Percentiles rank a stretch among this genome's conserved stretches.
Evolutionary conservation across 2,797 vertebrate species (phyloP).

Genomic region (Somateria mollissima): DNA sequence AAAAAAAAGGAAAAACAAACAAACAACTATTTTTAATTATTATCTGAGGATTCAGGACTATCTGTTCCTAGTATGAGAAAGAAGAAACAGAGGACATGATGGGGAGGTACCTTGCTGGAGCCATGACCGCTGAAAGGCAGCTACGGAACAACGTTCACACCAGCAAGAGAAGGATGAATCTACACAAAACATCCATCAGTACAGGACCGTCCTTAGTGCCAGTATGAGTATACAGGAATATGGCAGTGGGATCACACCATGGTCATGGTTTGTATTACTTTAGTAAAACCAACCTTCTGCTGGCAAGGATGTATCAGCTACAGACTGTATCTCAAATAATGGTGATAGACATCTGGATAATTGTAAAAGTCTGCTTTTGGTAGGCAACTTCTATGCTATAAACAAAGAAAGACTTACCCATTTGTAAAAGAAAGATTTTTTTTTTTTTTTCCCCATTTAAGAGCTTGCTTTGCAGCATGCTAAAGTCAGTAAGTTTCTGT

Average conservation of each 20-base stretch:
- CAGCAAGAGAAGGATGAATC: not conserved
- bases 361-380: not conserved
- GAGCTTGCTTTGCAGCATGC: not conserved
- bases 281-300: constrained; percentile 1
- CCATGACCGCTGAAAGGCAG: not conserved
- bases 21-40: not conserved
- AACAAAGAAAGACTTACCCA: not conserved
- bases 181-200: not conserved
- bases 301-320: not conserved
- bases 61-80: not conserved
- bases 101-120: not conserved
- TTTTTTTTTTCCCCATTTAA: not conserved
- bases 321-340: not conserved
- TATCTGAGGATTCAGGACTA: not conserved
- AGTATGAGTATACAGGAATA: not conserved
- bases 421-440: not conserved
- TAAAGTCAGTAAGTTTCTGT: not conserved
- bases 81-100: not conserved
- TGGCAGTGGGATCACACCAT: not conserved
- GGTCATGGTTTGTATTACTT: not conserved
- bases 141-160: not conserved
- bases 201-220: not conserved
- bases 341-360: not conserved
- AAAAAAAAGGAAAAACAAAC: not conserved
- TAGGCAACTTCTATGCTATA: not conserved